These are phyloP conservation scores for Rhopalosiphum maidis DNA, from an alignment of 1,140 invertebrate species.

Conservation along the genomic window DNA sequence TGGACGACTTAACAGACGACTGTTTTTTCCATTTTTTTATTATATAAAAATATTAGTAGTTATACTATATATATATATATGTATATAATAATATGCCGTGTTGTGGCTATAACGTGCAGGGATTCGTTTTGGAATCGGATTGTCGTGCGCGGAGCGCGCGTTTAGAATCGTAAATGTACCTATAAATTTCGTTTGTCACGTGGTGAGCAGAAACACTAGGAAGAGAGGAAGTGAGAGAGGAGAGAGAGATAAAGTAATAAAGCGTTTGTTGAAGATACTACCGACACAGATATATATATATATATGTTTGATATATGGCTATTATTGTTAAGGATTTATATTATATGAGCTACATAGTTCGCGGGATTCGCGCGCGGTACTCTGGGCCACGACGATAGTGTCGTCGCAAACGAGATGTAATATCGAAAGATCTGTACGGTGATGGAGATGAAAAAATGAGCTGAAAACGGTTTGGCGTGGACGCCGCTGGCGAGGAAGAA, in stretches of 20 bases:
- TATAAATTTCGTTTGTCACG: background rate
- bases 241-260: background rate
- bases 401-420: background rate
- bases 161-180: background rate
- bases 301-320: background rate
- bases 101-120: background rate
- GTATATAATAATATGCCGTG: background rate
- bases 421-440: background rate
- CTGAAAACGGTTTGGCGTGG: background rate
- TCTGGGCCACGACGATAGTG: background rate
- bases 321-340: constrained; percentile 5
- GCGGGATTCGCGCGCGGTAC: background rate
- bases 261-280: background rate
- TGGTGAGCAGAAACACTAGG: no score
- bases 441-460: background rate
- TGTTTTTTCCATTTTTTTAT: background rate
- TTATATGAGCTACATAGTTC: background rate
- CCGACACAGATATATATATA: background rate
- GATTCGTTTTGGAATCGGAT: background rate
- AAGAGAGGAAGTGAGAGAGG: background rate
- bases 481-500: background rate
- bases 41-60: background rate
- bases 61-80: background rate
- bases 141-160: background rate
- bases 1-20: no score